Conservation (phyloP, 2,888 invertebrate species). For the Xestia xanthographa region DNA sequence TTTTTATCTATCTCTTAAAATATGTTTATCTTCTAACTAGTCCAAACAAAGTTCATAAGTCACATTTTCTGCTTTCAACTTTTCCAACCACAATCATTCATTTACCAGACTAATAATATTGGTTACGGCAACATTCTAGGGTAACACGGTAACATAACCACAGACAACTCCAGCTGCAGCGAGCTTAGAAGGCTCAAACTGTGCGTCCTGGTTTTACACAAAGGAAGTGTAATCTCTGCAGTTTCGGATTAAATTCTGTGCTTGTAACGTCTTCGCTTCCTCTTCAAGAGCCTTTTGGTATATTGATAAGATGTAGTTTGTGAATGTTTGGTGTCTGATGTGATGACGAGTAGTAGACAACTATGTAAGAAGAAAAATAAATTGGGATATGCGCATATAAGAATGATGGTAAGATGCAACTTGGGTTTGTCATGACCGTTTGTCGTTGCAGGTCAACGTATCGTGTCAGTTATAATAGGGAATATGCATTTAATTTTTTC, state of each 20-base stretch:
- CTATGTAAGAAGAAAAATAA: neutral
- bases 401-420: no score
- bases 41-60: no score
- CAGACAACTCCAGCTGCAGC: neutral
- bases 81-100: no score
- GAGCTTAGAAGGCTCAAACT: neutral
- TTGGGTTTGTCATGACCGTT: no score
- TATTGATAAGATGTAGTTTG: neutral
- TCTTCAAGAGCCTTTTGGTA: neutral
- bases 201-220: neutral
- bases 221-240: constrained; percentile 1
- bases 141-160: neutral
- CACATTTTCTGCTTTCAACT: no score
- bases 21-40: no score
- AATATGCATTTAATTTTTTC: no score
- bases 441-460: no score
- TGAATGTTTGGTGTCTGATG: neutral
- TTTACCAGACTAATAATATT: no score
- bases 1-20: no score
- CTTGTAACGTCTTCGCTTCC: neutral
- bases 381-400: neutral
- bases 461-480: no score
- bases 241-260: constrained; percentile 1
- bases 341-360: neutral
- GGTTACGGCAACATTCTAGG: neutral